These are phyloP conservation scores for Leuciscus idus DNA, from an alignment of 2,113 vertebrate species.

Conservation along the genomic window DNA sequence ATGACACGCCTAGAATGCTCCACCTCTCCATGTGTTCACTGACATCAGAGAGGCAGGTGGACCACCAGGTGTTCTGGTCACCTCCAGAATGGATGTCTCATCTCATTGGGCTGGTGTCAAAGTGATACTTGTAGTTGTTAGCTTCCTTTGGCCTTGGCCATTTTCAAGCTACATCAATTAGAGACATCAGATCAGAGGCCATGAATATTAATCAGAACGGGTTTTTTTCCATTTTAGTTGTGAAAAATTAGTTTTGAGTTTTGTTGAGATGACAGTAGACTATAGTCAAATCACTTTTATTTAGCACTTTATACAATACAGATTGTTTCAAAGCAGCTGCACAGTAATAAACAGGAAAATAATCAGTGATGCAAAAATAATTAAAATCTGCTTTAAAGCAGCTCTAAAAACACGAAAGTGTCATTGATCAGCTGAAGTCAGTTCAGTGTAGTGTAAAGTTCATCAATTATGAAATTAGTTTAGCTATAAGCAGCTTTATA, in stretches of 20 bases:
- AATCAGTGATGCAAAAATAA: too few relatives aligned
- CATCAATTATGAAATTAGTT: too few relatives aligned
- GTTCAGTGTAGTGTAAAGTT: too few relatives aligned
- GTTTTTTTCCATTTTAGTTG: not conserved
- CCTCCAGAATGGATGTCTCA: not conserved
- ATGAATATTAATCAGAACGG: not conserved
- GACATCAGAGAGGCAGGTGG: constrained; percentile 2
- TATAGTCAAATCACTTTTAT: not conserved
- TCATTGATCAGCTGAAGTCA: too few relatives aligned
- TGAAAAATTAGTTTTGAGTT: not conserved
- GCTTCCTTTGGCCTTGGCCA: not conserved
- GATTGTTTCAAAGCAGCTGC: too few relatives aligned
- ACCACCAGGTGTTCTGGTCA: not conserved
- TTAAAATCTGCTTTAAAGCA: too few relatives aligned
- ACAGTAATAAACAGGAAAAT: too few relatives aligned
- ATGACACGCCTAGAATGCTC: not conserved
- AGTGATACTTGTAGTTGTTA: not conserved
- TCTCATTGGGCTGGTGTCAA: not conserved
- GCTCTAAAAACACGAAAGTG: too few relatives aligned
- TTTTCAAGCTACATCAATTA: not conserved
- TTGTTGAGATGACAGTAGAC: not conserved
- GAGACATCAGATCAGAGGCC: not conserved
- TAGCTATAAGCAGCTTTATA: too few relatives aligned
- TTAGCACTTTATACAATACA: too few relatives aligned
- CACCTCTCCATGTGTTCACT: not conserved